Percentiles rank a stretch among this genome's conserved stretches.
Evolutionary conservation across 2,888 invertebrate genomes (phyloP).

Genomic region (Osmoderma eremita): DNA sequence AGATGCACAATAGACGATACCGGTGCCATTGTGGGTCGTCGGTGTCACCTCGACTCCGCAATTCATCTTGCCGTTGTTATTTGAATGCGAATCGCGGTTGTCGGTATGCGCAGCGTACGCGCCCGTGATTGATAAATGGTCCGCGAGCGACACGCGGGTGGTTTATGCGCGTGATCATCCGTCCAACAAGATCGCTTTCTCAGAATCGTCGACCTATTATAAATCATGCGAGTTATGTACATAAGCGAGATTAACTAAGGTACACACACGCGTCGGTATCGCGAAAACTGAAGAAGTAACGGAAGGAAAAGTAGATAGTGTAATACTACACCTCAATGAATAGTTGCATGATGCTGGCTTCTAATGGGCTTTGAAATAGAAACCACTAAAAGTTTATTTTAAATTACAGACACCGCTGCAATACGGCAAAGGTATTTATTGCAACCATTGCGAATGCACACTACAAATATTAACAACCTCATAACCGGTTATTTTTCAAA

Average conservation of each 20-base stretch:
- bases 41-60: slow-evolving; percentile 38
- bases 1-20: slow-evolving; percentile 34
- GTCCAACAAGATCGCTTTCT: slow-evolving; percentile 17
- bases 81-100: slow-evolving; percentile 31
- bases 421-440: too few species aligned
- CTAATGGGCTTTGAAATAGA: too few species aligned
- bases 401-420: too few species aligned
- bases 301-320: too few species aligned
- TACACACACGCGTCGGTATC: slow-evolving; percentile 1
- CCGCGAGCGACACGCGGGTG: slow-evolving; percentile 6
- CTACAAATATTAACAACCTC: too few species aligned
- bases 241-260: neutral
- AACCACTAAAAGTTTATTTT: too few species aligned
- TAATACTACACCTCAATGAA: too few species aligned
- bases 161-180: slow-evolving; percentile 9
- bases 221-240: slow-evolving; percentile 16
- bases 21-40: slow-evolving; percentile 40
- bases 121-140: slow-evolving; percentile 30
- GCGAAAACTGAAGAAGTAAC: too few species aligned
- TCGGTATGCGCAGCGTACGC: slow-evolving; percentile 15
- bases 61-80: slow-evolving; percentile 38
- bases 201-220: slow-evolving; percentile 12
- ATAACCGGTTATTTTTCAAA: too few species aligned
- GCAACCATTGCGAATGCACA: too few species aligned
- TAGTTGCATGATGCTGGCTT: too few species aligned